phyloP scores from a whole-genome alignment of 2,113 vertebrate species.

The Terrapene triunguis region DNA sequence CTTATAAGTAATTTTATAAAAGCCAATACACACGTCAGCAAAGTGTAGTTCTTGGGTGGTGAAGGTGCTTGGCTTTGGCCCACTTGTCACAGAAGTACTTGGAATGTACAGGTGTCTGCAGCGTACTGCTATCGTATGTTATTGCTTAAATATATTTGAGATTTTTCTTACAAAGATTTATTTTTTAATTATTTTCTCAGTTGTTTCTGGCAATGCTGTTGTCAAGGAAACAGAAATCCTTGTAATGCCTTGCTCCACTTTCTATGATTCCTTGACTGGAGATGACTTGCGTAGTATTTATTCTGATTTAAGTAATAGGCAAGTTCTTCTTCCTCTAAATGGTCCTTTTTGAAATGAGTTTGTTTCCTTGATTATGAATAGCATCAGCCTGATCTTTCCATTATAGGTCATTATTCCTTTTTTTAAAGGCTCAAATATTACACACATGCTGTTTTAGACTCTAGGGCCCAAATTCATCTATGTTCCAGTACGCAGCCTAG shows the following conservation, averaged over 20 bases:
- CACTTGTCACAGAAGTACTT: neutral
- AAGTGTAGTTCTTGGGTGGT: neutral
- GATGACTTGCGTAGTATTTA: conserved; percentile 65
- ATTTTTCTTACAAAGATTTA: conserved; percentile 41
- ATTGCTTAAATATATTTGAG: conserved; percentile 35
- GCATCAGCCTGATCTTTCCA: conserved; percentile 1
- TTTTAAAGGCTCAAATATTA: conserved; percentile 2
- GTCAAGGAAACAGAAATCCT: conserved; percentile 81
- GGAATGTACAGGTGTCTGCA: neutral
- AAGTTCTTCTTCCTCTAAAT: conserved; percentile 53
- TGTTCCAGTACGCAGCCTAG: neutral
- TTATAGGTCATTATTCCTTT: conserved; percentile 6
- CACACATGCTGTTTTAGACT: neutral
- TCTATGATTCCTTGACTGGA: conserved; percentile 55
- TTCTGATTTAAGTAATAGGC: conserved; percentile 62
- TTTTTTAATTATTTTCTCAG: conserved; percentile 76
- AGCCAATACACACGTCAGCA: neutral
- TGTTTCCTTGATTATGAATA: conserved; percentile 57
- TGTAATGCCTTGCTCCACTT: conserved; percentile 68
- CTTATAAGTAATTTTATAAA: conserved; percentile 9
- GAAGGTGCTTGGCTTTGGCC: neutral
- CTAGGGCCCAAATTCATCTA: neutral
- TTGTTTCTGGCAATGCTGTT: conserved; percentile 79
- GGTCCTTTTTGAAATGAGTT: conserved; percentile 54
- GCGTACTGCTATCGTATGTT: neutral